Percentiles rank a stretch among this genome's conserved stretches.
Evolutionary conservation across 2,113 vertebrate genomes (phyloP).

Genomic region (Phalacrocorax pelagicus): DNA sequence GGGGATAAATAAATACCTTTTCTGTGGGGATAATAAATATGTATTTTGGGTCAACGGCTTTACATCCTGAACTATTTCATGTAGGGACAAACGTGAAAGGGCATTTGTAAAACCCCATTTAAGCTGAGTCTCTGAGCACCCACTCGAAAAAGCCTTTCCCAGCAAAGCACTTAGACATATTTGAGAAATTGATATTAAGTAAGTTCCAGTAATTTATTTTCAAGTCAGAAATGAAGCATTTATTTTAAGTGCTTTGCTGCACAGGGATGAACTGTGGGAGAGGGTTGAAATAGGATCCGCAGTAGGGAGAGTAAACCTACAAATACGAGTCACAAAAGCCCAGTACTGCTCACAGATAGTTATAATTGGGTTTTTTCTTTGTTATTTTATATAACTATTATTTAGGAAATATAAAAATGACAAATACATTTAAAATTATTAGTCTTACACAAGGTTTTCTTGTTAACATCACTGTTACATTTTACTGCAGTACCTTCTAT

Average conservation of each 20-base stretch:
- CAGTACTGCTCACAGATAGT: neutral
- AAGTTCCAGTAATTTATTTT: neutral
- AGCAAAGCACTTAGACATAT: neutral
- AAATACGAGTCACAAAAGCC: neutral
- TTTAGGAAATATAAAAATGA: neutral
- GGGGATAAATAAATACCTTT: fast-evolving
- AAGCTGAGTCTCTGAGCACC: fast-evolving
- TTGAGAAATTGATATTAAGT: neutral
- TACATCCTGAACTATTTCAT: fast-evolving
- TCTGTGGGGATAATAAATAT: fast-evolving
- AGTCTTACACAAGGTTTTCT: neutral
- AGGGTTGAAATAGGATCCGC: neutral
- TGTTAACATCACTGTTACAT: neutral
- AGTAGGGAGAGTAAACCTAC: neutral
- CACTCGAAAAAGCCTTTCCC: neutral
- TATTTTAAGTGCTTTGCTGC: neutral
- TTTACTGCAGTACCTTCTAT: neutral
- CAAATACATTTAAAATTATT: neutral
- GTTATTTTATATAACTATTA: neutral
- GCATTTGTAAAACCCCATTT: fast-evolving
- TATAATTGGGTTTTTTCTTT: neutral
- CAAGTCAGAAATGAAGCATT: neutral
- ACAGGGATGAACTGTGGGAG: neutral
- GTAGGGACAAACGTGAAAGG: fast-evolving
- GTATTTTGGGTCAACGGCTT: neutral